Evolutionary conservation across 2,797 vertebrate species (phyloP), one percentile per base, ranked within the genome.

Genomic region (Hippocampus kuda): DNA sequence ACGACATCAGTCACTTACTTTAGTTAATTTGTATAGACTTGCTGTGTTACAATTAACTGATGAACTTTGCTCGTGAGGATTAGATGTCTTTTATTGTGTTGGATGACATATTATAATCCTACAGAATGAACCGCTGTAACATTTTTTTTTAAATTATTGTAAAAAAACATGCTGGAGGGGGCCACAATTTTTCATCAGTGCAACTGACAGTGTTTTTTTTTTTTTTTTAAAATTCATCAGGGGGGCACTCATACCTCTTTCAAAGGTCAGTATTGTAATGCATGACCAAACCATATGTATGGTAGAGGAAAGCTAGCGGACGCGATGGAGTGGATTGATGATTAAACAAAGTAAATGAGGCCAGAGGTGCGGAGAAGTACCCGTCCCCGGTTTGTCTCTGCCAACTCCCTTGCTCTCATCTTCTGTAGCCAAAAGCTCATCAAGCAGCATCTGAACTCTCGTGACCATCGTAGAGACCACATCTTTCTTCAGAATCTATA

Each of bases 401-500:
- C 77, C 48, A n/a, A 68, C 30, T 68, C 15, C 69, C 1, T 61
- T 30, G 72, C 63, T 83, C 84, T 85, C 84, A 61, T 75, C 82
- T 77, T 92, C 91, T 79, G 89, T 90, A 75, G 92, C 82, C 71
- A 88, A 81, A 66, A 94, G 85, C 79, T 98, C 96, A 78, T 98
- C 95, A 86, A 96, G 90, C 3, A 95, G 81, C 86, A 97, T 93
- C 85, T 95, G 92, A 88, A 93, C 92, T 63, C 96, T 92, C 62
- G 91, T 90, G 80, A 88, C 88, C 83, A 98, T 78, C 0, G 95
- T 95, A 75, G 93, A 95, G 83, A 98, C 79, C 60, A 93, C 85
- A 68, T 98, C 96, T 81, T 94, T 93, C 79, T 95, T 98, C 76
- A 98, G 81, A 78, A 94, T 90, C 96, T 98, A 79, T 53, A 4